Evolutionary conservation across 1,140 invertebrate species (phyloP).

Genomic region (Dolichoris vasculosae): DNA sequence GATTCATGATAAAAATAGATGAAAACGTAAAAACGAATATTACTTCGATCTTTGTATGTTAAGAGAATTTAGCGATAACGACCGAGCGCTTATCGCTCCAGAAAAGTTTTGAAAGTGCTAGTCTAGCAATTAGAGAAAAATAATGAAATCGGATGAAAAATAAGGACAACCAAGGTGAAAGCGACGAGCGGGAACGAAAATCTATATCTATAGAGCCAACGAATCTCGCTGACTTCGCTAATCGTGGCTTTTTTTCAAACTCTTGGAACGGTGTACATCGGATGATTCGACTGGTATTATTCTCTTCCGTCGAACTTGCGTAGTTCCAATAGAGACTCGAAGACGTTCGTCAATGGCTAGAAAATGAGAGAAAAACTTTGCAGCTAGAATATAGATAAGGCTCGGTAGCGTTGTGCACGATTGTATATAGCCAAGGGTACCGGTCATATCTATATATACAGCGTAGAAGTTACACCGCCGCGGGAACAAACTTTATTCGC

Average conservation of each 20-base stretch:
- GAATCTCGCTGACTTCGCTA: no score
- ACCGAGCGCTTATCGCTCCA: no score
- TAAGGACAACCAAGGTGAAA: no score
- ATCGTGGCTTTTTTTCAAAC: no score
- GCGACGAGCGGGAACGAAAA: no score
- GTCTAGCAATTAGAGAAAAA: no score
- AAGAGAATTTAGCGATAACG: no score
- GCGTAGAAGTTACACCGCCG: background rate
- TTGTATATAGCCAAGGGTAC: background rate
- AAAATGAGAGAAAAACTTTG: background rate
- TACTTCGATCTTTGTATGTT: background rate
- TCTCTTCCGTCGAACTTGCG: background rate
- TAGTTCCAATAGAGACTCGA: background rate
- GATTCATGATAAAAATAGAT: background rate
- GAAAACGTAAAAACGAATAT: background rate
- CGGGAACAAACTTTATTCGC: conserved; percentile 31
- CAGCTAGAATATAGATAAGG: background rate
- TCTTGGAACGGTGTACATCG: background rate
- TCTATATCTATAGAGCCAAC: no score
- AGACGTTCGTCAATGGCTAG: background rate
- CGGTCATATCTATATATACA: no score
- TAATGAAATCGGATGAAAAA: no score
- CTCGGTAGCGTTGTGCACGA: background rate
- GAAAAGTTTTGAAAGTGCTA: no score
- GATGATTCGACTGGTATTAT: background rate